Evolutionary conservation across 1,140 invertebrate genomes (phyloP).

Genomic region (Callitettix versicolor): DNA sequence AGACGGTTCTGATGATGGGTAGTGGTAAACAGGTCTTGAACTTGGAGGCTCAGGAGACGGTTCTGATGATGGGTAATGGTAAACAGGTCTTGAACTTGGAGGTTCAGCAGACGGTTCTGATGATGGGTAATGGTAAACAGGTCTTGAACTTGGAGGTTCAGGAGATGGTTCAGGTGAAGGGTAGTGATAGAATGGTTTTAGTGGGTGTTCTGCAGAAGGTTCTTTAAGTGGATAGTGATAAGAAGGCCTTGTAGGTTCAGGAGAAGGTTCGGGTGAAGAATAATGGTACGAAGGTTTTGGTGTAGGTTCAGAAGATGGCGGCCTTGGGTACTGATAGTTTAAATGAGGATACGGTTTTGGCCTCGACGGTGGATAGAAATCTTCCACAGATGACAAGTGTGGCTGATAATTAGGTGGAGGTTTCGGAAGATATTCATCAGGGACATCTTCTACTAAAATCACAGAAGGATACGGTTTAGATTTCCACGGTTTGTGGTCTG

Average conservation of each 20-base stretch:
- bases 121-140: background rate
- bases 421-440: conserved; percentile 19
- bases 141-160: no score
- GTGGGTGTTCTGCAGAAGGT: background rate
- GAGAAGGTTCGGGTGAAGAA: conserved; percentile 6
- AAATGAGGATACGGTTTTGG: background rate
- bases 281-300: background rate
- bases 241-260: background rate
- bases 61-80: conserved; percentile 1
- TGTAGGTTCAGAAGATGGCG: background rate
- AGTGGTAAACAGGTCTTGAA: background rate
- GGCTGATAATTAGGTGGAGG: conserved; percentile 11
- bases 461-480: conserved; percentile 10
- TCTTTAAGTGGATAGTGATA: conserved; percentile 1
- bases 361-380: background rate
- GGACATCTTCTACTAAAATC: conserved; percentile 22
- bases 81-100: background rate
- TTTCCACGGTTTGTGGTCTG: conserved; percentile 7
- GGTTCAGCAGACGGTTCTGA: background rate
- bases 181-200: background rate
- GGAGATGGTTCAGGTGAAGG: background rate
- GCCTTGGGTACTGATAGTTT: background rate
- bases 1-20: conserved; percentile 1
- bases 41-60: conserved; percentile 1
- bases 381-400: background rate